Evolutionary conservation across 2,113 vertebrate genomes (phyloP), one percentile per base, ranked within the genome.

Genomic region (Phaethon lepturus): DNA sequence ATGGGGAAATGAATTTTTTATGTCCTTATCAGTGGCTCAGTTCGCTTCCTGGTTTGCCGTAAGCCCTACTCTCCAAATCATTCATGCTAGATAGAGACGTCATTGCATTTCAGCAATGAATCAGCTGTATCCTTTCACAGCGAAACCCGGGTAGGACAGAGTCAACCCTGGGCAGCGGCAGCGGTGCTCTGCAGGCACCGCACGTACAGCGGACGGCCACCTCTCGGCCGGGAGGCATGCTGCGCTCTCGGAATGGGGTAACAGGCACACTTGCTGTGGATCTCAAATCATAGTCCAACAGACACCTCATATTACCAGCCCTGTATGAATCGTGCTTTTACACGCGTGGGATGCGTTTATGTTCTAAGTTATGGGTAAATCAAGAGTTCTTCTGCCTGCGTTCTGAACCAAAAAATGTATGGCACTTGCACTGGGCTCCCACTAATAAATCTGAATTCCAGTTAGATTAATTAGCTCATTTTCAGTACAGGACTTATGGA

Each of bases 131-230:
- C 3, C 12, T 62, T 59, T 28, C 17, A 40, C 13, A 50, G 44
- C 23, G 62, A 60, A 76, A 40, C 9, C 8, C 44, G 72, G 11
- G 10, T 16, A 8, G 5, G 45, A 15, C 33, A 40, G 26, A 71
- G 12, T 33, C 40, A 86, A 9, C 8, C 23, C 24, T 9, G 9
- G 0, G 2, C 44, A 79, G 22, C 58, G 75, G n/a, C 33, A 76
- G 25, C 28, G 45, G 13, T 0, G 0, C 28, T 69, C 35, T 24
- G 28, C 20, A 56, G 45, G 44, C 11, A 3, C 17, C 3, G 0
- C 0, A 1, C 26, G 20, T 35, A 10, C 6, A 58, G 28, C 3
- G 45, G 35, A 17, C 13, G 17, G 22, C 3, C 6, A 55, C 17
- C 38, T 72, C 42, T 44, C 49, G 47, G 29, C 5, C 13, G 50